These are phyloP conservation scores for Drosophila ananassae DNA, from an alignment of 1,140 invertebrate genomes.

Conservation along the genomic window DNA sequence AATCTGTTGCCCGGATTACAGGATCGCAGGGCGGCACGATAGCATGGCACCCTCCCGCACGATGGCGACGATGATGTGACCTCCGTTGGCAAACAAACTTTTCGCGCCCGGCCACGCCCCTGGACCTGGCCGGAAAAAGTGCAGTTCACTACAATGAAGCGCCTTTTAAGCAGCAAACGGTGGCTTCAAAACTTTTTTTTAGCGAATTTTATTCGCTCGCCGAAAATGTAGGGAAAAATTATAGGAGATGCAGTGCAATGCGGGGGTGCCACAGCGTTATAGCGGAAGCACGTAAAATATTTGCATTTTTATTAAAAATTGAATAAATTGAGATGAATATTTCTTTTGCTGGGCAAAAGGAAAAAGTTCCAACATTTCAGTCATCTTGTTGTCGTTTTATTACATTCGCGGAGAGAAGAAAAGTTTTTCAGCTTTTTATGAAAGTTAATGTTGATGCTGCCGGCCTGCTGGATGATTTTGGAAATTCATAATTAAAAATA, in stretches of 20 bases:
- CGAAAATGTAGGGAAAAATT: constrained; percentile 15
- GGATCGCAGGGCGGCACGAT: constrained; percentile 7
- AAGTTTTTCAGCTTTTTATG: constrained; percentile 64
- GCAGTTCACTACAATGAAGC: constrained; percentile 57
- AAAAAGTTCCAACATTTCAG: constrained; percentile 10
- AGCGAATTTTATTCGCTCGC: constrained; percentile 24
- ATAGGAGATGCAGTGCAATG: constrained; percentile 26
- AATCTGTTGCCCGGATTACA: constrained; percentile 68
- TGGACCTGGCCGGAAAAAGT: constrained; percentile 37
- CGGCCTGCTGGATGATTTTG: constrained; percentile 41
- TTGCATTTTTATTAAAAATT: constrained; percentile 79
- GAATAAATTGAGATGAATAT: constrained; percentile 61
- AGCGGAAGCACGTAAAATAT: constrained; percentile 52
- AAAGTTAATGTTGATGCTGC: constrained; percentile 66
- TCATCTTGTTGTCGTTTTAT: constrained; percentile 57
- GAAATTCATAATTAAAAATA: constrained; percentile 79
- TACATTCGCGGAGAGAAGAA: constrained; percentile 39
- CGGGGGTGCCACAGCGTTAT: constrained; percentile 17
- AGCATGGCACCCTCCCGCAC: constrained; percentile 7
- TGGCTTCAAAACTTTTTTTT: constrained; percentile 41
- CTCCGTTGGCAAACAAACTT: constrained; percentile 57
- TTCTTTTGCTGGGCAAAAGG: constrained; percentile 23
- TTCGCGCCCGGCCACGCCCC: constrained; percentile 32
- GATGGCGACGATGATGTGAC: constrained; percentile 47
- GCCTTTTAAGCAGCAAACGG: constrained; percentile 54